Base-by-base conservation (phyloP, 2,113 vertebrate genomes). In the Setophaga coronata region DNA sequence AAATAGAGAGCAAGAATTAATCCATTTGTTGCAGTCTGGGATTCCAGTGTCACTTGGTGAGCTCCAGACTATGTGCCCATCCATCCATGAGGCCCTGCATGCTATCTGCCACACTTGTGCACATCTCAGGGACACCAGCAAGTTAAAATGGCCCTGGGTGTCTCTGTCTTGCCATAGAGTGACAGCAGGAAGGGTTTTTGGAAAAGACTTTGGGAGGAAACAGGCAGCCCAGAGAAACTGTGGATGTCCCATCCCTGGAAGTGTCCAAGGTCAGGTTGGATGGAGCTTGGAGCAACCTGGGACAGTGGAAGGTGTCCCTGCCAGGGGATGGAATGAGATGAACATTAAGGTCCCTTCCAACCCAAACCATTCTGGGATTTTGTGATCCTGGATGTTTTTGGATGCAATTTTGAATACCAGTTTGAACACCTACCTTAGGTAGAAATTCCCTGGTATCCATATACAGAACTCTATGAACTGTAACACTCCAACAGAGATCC, bases 231-330 rank as follows among this genome's bases (percentile, higher is more conserved):
- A 58, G 43, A 73, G 17, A 57, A 50, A 3, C 12, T 51, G 43
- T 36, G 21, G 18, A 2, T 65, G 31, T 18, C 18, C 36, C 51
- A 73, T 51, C 10, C 10, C 43, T 58, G 51, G 15, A 7, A 66
- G 12, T 58, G 67, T 6, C 21, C 51, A 43, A 42, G 13, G 18
- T 14, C 18, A 36, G 14, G 26, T 0, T 65, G 31, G 31, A 43
- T 3, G 1, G 34, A 8, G 1, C 2, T 43, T 42, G 43, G 67
- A 65, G 14, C 7, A 43, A 1, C 21, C 9, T 36, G 58, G 12
- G 6, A 56, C 1, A 9, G 54, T 21, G 21, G 48, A 10, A 72
- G 31, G 43, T 31, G 20, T 34, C 7, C 31, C 34, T 72, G 31
- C 6, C 31, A 14, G 14, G 16, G 13, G 31, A 1, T 71, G 50